Evolutionary conservation across 2,797 vertebrate species (phyloP), one percentile per base, ranked within the genome.

Genomic region (Phoeniculus purpureus): DNA sequence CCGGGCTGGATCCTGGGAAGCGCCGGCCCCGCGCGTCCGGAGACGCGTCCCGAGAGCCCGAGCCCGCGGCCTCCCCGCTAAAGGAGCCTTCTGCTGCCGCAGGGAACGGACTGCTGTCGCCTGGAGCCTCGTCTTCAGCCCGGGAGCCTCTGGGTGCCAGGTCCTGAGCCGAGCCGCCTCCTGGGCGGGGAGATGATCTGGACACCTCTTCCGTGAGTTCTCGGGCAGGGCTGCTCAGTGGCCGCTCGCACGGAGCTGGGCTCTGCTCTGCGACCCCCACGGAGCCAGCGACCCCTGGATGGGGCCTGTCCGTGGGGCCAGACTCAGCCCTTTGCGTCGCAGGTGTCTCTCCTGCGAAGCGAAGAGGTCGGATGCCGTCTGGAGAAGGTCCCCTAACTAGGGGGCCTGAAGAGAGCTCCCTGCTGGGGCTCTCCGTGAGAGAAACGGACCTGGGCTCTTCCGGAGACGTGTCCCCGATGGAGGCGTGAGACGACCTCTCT

Each of bases 371-470:
- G 18, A 31, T 65, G 15, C 91, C 93, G 89, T 97, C 96, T 89
- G 95, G 93, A 85, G 96, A 97, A 58, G 95, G 86, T 74, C 96
- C 95, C 94, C 96, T 95, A 66, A 93, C 89, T 87, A 95, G 96
- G 89, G 96, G 61, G 75, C 97, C 97, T 67, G 97, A 94, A 71
- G 96, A 92, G 20, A 93, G 93, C 84, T 97, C 96, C 64, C 96
- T 96, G 76, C 93, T 96, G 59, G 96, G 94, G 84, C 97, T 97
- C 40, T 97, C 97, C n/a, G 95, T 95, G 52, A 96, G 86, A 94
- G 97, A 96, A 87, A 94, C 93, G 8, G 94, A 96, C 77, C 79
- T 96, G 17, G 79, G 95, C 6, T 97, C 96, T 94, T 97, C 96
- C 75, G 97, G 95, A 66, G 96, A 97, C 68, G 92, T 85, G 66